Percentiles rank a stretch among this genome's conserved stretches.
Conservation (phyloP, 2,797 vertebrate genomes). For the Emydoidea blandingii region DNA sequence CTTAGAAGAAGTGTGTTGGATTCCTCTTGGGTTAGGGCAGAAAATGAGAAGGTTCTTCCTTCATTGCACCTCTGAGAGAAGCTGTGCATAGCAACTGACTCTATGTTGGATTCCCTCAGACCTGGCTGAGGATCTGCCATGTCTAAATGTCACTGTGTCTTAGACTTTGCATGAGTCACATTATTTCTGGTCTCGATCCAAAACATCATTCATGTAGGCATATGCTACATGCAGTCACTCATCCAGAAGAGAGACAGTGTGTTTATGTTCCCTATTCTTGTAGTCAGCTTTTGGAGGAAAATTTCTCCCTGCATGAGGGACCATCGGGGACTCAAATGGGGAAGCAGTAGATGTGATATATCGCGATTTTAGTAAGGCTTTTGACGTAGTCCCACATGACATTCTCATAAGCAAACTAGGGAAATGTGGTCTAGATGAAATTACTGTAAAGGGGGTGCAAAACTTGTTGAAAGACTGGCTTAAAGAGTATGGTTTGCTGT, state of each 20-base stretch:
- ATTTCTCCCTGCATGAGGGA: neutral
- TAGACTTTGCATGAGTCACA: neutral
- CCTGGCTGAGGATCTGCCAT: neutral
- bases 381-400: neutral
- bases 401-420: neutral
- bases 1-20: too few relatives aligned
- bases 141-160: neutral
- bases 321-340: neutral
- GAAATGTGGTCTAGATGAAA: neutral
- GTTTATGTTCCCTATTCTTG: neutral
- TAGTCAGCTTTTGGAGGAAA: neutral
- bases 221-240: neutral
- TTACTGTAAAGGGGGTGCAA: neutral
- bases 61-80: too few relatives aligned
- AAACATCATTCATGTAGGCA: neutral
- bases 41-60: too few relatives aligned
- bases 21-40: too few relatives aligned
- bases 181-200: too few relatives aligned
- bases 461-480: neutral
- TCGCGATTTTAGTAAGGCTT: too few relatives aligned
- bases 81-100: neutral
- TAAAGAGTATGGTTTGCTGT: neutral
- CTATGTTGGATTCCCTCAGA: neutral
- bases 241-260: neutral
- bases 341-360: neutral